Evolutionary conservation across 1,140 invertebrate species (phyloP), one percentile per base, ranked within the genome.

Genomic region (Littorina saxatilis): DNA sequence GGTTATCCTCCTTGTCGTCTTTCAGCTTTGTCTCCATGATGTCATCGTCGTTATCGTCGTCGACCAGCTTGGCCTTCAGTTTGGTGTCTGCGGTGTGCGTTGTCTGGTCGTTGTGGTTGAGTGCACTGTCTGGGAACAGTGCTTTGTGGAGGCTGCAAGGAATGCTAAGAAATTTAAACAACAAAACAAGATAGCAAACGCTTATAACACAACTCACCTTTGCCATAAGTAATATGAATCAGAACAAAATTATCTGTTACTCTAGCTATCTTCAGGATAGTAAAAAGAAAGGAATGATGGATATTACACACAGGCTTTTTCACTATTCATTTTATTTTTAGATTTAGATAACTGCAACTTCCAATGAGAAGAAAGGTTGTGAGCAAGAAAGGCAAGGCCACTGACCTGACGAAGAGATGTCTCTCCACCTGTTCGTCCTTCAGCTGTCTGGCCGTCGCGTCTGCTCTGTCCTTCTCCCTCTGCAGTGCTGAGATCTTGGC

Each of bases 121-220:
- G 50, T 9, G 55, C 39, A 39, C 52, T 63, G 55, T 78, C 76
- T 27, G 55, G 23, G 35, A 78, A 78, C 13, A 78, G 27, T 35
- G 75, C 52, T 17, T 78, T 78, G 55, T 78, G 76, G 13, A 78
- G 76, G 58, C 76, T 78, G 76, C 27, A 55, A 66, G 17, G 4
- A 11, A n/a, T n/a, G n/a, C n/a, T n/a, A n/a, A n/a, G n/a, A n/a
- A n/a, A n/a, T n/a, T n/a, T n/a, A n/a, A n/a, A n/a, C n/a, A n/a
- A n/a, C n/a, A n/a, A n/a, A n/a, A n/a, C n/a, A n/a, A n/a, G n/a
- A n/a, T n/a, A n/a, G n/a, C n/a, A n/a, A n/a, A n/a, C n/a, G n/a
- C n/a, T n/a, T n/a, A n/a, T n/a, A n/a, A n/a, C n/a, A n/a, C n/a
- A n/a, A n/a, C n/a, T n/a, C n/a, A n/a, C n/a, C n/a, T n/a, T n/a